Evolutionary conservation across 2,888 invertebrate genomes (phyloP), one percentile per base, ranked within the genome.

Genomic region (Epirrhoe alternata): DNA sequence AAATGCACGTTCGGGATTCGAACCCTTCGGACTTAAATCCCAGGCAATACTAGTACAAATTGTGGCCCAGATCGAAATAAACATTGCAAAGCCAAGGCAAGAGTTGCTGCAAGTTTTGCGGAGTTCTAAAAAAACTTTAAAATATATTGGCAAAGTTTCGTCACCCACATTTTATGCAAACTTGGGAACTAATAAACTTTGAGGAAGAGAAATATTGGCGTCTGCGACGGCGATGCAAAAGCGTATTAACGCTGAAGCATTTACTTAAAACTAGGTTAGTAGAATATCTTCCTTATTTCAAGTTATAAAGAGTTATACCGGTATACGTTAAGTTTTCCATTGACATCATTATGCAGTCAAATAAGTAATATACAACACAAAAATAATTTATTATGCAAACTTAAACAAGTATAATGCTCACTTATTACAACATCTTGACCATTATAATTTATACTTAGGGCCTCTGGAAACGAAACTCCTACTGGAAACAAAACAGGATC

Each of bases 61-160:
- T 47, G 50, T 30, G 24, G 50, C 55, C 4, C 54, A 31, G 50
- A 50, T 61, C 6, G 50, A 61, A 55, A 61, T 61, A 61, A 53
- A 60, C 35, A 61, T 61, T 45, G 52, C 60, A 42, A 31, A 0
- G n/a, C 16, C n/a, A 5, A n/a, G 24, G 33, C 16, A 61, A 53
- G 14, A 42, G 24, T 24, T 52, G 42, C 42, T 52, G 16, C 24
- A 24, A 24, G 24, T 24, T 24, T 3, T 24, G 3, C 24, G 24
- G 51, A 53, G 10, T 47, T 30, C 30, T n/a, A 4, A 30, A 30
- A 47, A 47, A 16, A 14, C 14, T 14, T 14, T 47, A 47, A 16
- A 16, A 47, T 14, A 42, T 42, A 47, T 47, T 14, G 14, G 16
- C 47, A 14, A 47, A 47, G 47, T 47, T 47, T 16, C 47, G 47